These are phyloP conservation scores for Eremophila alpestris DNA, from an alignment of 2,797 vertebrate species.

Conservation along the genomic window DNA sequence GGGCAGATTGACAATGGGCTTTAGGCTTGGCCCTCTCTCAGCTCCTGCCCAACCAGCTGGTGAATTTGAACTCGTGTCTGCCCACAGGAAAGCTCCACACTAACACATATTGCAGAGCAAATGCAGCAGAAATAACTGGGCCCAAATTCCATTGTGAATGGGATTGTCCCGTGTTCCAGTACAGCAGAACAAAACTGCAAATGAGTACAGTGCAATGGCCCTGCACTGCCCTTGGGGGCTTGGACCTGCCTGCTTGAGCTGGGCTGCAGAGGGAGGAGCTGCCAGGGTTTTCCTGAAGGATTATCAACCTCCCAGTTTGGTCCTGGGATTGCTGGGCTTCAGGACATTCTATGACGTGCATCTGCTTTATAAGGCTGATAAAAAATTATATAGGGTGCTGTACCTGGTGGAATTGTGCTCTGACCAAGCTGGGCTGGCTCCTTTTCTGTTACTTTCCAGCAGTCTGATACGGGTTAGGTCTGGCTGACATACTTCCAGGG, in stretches of 20 bases:
- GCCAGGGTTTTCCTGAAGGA: neutral
- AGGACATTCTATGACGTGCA: neutral
- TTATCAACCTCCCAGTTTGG: neutral
- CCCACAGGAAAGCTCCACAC: neutral
- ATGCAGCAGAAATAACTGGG: neutral
- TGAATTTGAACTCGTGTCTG: neutral
- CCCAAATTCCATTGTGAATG: neutral
- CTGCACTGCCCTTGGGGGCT: accelerated
- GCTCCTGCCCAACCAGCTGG: neutral
- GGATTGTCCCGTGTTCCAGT: neutral
- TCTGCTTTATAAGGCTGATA: neutral
- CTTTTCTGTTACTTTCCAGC: neutral
- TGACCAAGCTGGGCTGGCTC: neutral
- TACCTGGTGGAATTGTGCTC: neutral
- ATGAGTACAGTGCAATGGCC: accelerated
- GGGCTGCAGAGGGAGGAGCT: neutral
- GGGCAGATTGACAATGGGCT: neutral
- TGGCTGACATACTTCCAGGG: neutral
- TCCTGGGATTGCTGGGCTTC: neutral
- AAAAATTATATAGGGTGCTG: neutral
- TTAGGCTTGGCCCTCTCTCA: neutral
- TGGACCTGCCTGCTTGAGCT: neutral
- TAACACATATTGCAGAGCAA: neutral
- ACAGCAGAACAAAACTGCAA: neutral
- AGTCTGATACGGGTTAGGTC: neutral